phyloP scores from a whole-genome alignment of 2,888 invertebrate species.

The Lithophane semibrunnea region DNA sequence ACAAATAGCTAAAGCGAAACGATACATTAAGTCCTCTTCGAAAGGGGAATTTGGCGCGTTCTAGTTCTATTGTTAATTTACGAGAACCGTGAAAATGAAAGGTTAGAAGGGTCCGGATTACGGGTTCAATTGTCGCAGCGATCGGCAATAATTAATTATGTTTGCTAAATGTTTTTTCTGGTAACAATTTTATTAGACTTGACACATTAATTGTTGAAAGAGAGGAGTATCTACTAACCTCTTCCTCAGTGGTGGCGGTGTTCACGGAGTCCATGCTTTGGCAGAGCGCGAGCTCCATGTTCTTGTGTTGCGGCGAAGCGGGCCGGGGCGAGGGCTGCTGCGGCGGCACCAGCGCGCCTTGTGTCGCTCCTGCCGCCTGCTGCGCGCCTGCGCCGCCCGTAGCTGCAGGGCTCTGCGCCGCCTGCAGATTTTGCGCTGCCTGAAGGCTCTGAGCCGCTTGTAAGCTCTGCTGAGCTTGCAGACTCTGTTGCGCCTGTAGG shows the following conservation, averaged over 20 bases:
- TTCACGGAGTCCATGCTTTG: conserved; percentile 99
- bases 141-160: conserved; percentile 54
- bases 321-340: conserved; percentile 86
- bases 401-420: conserved; percentile 82
- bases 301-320: conserved; percentile 86
- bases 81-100: conserved; percentile 62
- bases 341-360: conserved; percentile 87
- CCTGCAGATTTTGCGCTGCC: conserved; percentile 75
- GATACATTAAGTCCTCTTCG: conserved; percentile 79
- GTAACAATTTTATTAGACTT: neutral
- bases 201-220: neutral
- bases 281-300: conserved; percentile 94
- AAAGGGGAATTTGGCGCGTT: conserved; percentile 72
- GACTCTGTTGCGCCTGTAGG: conserved; percentile 82
- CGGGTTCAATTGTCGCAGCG: conserved; percentile 55
- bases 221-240: conserved; percentile 92
- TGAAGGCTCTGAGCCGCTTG: conserved; percentile 80
- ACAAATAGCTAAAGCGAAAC: conserved; percentile 84
- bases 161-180: conserved; percentile 23
- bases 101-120: conserved; percentile 62
- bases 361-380: conserved; percentile 83
- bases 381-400: conserved; percentile 84
- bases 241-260: conserved; percentile 98
- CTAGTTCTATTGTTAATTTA: conserved; percentile 75
- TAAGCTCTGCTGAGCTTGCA: conserved; percentile 77